These are phyloP conservation scores for Sipha flava DNA, from an alignment of 1,140 invertebrate species.

Conservation along the genomic window DNA sequence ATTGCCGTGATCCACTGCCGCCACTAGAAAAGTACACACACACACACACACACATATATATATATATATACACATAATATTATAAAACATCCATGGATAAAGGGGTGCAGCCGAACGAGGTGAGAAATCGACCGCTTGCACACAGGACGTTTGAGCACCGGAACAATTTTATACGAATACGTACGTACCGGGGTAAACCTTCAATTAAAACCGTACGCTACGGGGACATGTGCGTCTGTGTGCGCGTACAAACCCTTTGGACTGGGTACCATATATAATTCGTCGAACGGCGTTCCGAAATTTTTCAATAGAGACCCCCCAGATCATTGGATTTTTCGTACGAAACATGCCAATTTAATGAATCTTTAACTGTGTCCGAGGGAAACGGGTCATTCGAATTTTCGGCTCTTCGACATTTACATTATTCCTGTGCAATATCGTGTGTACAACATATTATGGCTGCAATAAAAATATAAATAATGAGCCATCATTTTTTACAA, in stretches of 20 bases:
- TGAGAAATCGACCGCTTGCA: not conserved
- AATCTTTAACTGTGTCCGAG: too few relatives aligned
- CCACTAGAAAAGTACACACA: not conserved
- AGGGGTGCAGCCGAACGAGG: not conserved
- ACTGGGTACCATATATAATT: not conserved
- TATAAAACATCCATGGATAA: not conserved
- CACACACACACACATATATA: not conserved
- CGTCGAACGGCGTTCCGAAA: too few relatives aligned
- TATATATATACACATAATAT: not conserved
- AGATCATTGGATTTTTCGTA: too few relatives aligned
- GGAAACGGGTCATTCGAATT: too few relatives aligned
- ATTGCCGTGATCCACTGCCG: not conserved
- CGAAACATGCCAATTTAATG: too few relatives aligned
- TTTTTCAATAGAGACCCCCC: too few relatives aligned
- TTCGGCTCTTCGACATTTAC: too few relatives aligned
- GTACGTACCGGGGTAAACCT: not conserved
- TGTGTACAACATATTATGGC: too few relatives aligned
- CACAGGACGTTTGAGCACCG: not conserved
- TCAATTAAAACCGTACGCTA: constrained; percentile 5
- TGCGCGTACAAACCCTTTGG: not conserved
- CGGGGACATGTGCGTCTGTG: not conserved
- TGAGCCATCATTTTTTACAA: too few relatives aligned
- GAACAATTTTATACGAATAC: not conserved
- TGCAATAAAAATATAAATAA: too few relatives aligned
- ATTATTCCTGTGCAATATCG: too few relatives aligned